Percentiles rank a stretch among this genome's conserved stretches.
phyloP scores from a whole-genome alignment of 2,113 vertebrate species.

The Raja brachyura region DNA sequence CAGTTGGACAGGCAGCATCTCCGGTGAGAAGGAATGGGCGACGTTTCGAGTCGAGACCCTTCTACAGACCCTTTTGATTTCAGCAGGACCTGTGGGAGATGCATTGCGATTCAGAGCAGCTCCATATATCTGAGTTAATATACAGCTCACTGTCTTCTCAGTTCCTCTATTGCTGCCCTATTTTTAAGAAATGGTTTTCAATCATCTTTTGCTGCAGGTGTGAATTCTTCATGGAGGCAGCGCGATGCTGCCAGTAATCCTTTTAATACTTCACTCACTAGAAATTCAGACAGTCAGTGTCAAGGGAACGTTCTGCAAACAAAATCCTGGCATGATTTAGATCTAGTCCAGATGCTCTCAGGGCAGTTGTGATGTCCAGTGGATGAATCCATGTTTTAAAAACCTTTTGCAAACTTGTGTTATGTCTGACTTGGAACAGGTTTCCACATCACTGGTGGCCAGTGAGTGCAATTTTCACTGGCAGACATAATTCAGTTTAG shows the following conservation, averaged over 20 bases:
- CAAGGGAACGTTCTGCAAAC: neutral
- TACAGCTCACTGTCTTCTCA: neutral
- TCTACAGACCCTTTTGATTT: too few species aligned
- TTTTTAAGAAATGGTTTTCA: slow-evolving; percentile 1
- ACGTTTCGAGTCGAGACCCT: too few species aligned
- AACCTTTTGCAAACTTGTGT: neutral
- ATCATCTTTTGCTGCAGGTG: neutral
- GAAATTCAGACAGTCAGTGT: neutral
- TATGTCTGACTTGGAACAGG: neutral
- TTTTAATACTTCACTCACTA: neutral
- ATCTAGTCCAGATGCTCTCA: neutral
- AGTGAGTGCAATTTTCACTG: neutral
- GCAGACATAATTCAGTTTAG: too few species aligned
- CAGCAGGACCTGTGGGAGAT: too few species aligned
- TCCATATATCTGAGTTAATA: too few species aligned
- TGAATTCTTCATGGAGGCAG: neutral
- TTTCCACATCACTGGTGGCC: neutral
- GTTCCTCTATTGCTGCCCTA: neutral
- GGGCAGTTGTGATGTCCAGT: neutral
- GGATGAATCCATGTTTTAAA: neutral
- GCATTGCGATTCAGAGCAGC: too few species aligned
- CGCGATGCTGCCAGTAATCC: neutral
- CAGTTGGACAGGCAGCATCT: too few species aligned
- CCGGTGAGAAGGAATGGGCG: too few species aligned
- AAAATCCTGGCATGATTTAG: neutral